A percentile compares a stretch with the other conserved stretches of the same genome.
These are phyloP conservation scores for Heliangelus exortis DNA, from an alignment of 2,797 vertebrate genomes.

Conservation along the genomic window DNA sequence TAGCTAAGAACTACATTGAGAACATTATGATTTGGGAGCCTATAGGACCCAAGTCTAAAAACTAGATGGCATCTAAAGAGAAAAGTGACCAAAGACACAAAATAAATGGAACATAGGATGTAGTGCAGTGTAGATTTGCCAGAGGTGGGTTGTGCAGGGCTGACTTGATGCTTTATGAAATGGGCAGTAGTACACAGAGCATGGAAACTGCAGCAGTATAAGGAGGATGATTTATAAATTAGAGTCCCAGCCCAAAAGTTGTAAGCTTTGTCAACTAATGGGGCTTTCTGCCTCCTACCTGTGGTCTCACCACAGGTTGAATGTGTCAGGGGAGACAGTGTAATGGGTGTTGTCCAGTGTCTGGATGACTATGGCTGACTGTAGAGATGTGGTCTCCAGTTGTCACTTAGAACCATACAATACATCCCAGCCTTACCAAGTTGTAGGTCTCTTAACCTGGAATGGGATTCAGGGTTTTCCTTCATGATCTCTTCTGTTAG, in stretches of 20 bases:
- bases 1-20: neutral
- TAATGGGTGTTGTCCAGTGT: neutral
- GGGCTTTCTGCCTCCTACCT: neutral
- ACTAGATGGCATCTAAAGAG: neutral
- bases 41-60: neutral
- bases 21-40: neutral
- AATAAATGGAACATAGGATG: neutral
- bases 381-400: fast-evolving
- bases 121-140: neutral
- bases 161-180: neutral
- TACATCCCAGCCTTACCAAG: neutral
- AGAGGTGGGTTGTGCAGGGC: neutral
- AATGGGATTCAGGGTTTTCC: neutral
- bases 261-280: neutral
- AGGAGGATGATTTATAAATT: neutral
- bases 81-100: neutral
- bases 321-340: neutral
- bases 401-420: neutral
- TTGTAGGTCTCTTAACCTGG: neutral
- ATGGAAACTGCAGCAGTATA: neutral
- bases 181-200: neutral
- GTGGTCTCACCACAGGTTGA: neutral
- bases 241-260: neutral
- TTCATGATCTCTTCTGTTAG: neutral
- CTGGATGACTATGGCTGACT: neutral